Evolutionary conservation across 2,797 vertebrate genomes (phyloP), one percentile per base, ranked within the genome.

Genomic region (Pogonophryne albipinna): DNA sequence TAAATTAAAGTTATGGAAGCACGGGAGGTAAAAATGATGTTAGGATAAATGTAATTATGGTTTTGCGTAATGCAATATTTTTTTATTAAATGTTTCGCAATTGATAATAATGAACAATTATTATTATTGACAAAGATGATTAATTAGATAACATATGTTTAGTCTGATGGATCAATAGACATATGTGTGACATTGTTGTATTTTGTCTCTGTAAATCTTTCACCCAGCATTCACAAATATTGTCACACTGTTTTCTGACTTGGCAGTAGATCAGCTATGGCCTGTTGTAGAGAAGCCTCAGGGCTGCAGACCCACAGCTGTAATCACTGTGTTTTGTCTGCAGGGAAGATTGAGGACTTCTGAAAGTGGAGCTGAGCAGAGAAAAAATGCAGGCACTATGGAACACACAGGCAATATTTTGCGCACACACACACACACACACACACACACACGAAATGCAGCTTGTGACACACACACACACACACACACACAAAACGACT

Each of bases 321-420:
- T 89, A 91, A 91, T 93, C 87, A 89, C 61, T 82, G 74, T 83
- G 82, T 89, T 90, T 86, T 89, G 87, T 91, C 84, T 81, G 80
- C 70, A 85, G 78, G 64, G 56, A 89, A 89, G 83, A 92, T 80
- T 87, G 88, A 92, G 69, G 76, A 87, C 64, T 74, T 75, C 74
- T 87, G 75, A 88, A 90, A 84, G 80, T 70, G 79, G 80, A 92
- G 79, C 80, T 70, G 73, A 88, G 67, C 70, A 64, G 64, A 82
- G 65, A 85, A 76, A 76, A 27, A 85, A 87, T 74, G 79, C 76
- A 67, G 78, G 79, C 73, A 68, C 80, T 62, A 55, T 41, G 51
- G 27, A 78, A 79, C 61, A 85, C 63, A 79, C 27, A 27, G 27
- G 27, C 27, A 27, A 27, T 27, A 27, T 27, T 27, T 4, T 27